Base-by-base conservation (phyloP, 2,797 vertebrate genomes). In the Chaetophractus vellerosus region DNA sequence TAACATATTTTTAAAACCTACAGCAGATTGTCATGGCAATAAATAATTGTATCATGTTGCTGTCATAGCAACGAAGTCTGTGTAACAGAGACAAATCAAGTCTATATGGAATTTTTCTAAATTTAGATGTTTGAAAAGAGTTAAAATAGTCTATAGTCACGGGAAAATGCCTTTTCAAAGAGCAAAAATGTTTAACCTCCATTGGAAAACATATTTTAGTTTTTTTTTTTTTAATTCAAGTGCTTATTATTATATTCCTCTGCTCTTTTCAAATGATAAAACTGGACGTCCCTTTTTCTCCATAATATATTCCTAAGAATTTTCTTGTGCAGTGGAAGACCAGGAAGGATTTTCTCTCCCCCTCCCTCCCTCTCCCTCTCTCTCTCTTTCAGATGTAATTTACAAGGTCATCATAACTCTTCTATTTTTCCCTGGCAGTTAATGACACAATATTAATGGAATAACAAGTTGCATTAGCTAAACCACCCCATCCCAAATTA, bases 41-140 rank as follows among this genome's bases (percentile, higher is more conserved):
- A 98, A 98, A 98, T 98, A 98, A 98, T 98, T 98, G 98, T 98
- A 98, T 98, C 98, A 93, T 97, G 98, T 98, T 97, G 97, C 98
- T 98, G 98, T 98, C 98, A 98, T 98, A 97, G 98, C 96, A 98
- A 98, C 98, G 76, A 85, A 97, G 96, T 97, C 98, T 98, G 96
- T 98, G 97, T 98, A 97, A 98, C 95, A 97, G 97, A 98, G 97
- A 94, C 97, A 97, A 93, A 93, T 97, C 96, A 93, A 97, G 97
- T 90, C 98, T 98, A 97, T 97, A 97, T 98, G 96, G 96, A 97
- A 97, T 97, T 97, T 91, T 96, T 98, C 98, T 98, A 98, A 98
- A 98, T 98, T 98, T 98, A 98, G 98, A 97, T 97, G 97, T 98
- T 98, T 96, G 93, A 98, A 96, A 97, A 98, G 97, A 98, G 97